Conservation (phyloP, 2,797 vertebrate genomes). For the Myiotriccus ornatus region DNA sequence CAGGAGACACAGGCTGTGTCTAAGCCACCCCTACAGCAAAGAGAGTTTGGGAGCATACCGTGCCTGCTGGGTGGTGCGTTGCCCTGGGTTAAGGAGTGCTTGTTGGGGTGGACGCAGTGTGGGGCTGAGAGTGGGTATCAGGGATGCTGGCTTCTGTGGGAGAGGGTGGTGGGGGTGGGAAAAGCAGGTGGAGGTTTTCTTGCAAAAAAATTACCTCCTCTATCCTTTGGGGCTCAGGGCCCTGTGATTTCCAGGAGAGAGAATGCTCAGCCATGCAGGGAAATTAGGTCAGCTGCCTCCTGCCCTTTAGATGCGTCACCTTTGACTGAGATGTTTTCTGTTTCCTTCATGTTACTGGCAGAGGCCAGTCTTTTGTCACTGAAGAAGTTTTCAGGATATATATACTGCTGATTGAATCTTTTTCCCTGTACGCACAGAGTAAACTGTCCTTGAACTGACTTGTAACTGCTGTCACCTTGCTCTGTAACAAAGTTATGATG, state of each 20-base stretch:
- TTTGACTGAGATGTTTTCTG: background rate
- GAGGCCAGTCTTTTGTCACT: background rate
- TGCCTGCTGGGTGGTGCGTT: background rate
- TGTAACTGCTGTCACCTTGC: background rate
- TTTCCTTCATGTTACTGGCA: background rate
- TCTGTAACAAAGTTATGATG: background rate
- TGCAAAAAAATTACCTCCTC: background rate
- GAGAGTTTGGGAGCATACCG: background rate
- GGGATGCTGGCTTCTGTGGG: background rate
- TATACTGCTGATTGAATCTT: background rate
- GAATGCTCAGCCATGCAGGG: background rate
- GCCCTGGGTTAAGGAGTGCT: background rate
- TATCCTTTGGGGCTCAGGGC: background rate
- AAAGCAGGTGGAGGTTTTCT: background rate
- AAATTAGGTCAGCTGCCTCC: background rate
- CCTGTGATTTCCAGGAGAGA: background rate
- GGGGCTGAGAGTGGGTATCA: rapidly evolving
- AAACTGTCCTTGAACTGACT: background rate
- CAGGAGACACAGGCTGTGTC: background rate
- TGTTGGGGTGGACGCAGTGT: rapidly evolving
- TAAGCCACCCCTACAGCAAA: background rate
- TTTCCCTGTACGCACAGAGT: rapidly evolving
- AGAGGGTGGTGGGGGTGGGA: background rate
- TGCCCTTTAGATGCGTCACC: background rate
- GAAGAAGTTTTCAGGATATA: background rate